Percentiles rank a stretch among this genome's conserved stretches.
Evolutionary conservation across 2,797 vertebrate genomes (phyloP).

Genomic region (Leucoraja ocellata): DNA sequence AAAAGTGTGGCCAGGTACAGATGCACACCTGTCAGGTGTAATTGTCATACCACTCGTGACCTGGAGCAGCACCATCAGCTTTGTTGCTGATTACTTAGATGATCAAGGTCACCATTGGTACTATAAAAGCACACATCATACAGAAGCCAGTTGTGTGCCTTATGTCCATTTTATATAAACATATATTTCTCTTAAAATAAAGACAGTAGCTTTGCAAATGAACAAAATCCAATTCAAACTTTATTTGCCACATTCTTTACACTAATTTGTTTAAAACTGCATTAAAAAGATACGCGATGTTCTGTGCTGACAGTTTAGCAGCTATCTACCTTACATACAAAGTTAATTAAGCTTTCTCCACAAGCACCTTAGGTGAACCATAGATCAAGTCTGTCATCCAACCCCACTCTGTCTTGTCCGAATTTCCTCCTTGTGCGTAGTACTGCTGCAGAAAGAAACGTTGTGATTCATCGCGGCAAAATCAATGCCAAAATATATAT

Average conservation of each 20-base stretch:
- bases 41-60: slow-evolving; percentile 9
- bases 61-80: neutral
- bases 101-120: slow-evolving; percentile 3
- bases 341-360: slow-evolving; percentile 39
- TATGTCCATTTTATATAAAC: slow-evolving; percentile 18
- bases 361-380: slow-evolving; percentile 39
- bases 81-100: slow-evolving; percentile 25
- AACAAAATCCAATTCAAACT: neutral
- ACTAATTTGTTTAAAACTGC: slow-evolving; percentile 17
- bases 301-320: slow-evolving; percentile 21
- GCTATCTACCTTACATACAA: slow-evolving; percentile 37
- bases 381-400: slow-evolving; percentile 39
- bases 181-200: neutral
- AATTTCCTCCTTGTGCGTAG: slow-evolving; percentile 38
- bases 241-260: neutral
- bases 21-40: neutral
- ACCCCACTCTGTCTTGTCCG: slow-evolving; percentile 38
- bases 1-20: neutral
- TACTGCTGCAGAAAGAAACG: slow-evolving; percentile 38
- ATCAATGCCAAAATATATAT: slow-evolving; percentile 37
- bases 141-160: slow-evolving; percentile 2
- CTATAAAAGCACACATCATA: slow-evolving; percentile 9
- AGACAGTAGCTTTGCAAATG: slow-evolving; percentile 26
- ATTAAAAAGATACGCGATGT: slow-evolving; percentile 35
- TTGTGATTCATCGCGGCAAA: slow-evolving; percentile 35